These are phyloP conservation scores for Pterobdella sp. DNA, from an alignment of 2,888 invertebrate genomes.

Conservation along the genomic window DNA sequence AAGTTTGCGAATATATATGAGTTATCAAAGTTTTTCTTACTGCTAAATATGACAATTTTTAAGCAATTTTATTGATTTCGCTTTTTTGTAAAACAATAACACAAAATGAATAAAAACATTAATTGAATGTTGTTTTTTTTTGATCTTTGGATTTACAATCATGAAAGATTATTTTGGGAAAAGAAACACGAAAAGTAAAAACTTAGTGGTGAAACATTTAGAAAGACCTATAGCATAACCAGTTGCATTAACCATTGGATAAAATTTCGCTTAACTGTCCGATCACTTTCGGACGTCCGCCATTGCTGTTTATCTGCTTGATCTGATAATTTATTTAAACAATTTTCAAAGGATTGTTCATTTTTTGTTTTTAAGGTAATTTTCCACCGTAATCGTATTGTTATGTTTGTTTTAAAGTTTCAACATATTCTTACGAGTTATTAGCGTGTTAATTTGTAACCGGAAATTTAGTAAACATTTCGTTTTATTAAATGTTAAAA, in stretches of 20 bases:
- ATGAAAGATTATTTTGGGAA: too few relatives aligned
- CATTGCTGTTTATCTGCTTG: neutral
- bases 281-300: neutral
- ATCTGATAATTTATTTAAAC: neutral
- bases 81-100: too few relatives aligned
- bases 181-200: too few relatives aligned
- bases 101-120: too few relatives aligned
- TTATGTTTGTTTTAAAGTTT: neutral
- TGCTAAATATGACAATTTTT: too few relatives aligned
- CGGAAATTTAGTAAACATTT: too few relatives aligned
- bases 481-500: too few relatives aligned
- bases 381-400: neutral
- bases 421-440: neutral
- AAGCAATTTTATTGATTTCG: too few relatives aligned
- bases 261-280: neutral
- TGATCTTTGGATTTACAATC: too few relatives aligned
- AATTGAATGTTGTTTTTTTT: too few relatives aligned
- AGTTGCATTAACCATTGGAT: slow-evolving; percentile 3
- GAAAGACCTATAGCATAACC: neutral
- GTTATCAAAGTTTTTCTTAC: too few relatives aligned
- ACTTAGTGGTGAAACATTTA: neutral
- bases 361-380: neutral
- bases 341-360: neutral
- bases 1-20: too few relatives aligned
- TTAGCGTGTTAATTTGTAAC: neutral